phyloP scores from a whole-genome alignment of 2,113 vertebrate genomes.

The Colinus virginianus region DNA sequence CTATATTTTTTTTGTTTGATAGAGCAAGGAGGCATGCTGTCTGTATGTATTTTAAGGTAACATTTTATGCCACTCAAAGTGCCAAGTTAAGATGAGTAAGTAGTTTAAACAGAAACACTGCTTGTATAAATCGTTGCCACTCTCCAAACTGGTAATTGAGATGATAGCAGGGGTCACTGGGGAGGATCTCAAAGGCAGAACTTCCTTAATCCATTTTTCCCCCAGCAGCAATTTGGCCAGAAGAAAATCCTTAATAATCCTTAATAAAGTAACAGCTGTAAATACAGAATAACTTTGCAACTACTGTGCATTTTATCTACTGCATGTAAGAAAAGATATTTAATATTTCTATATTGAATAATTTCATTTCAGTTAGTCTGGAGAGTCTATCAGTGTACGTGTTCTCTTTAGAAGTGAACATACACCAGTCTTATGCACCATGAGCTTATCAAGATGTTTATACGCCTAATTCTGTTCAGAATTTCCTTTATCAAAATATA shows the following conservation, averaged over 20 bases:
- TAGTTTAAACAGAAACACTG: not conserved
- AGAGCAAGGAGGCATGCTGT: not conserved
- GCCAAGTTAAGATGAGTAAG: not conserved
- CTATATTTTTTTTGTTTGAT: not conserved
- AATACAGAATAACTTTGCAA: not conserved
- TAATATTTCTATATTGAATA: not conserved
- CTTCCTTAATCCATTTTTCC: not conserved
- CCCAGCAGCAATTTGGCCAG: not conserved
- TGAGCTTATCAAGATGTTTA: not conserved
- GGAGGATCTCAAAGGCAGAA: not conserved
- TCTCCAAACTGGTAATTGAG: not conserved
- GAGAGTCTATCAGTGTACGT: not conserved
- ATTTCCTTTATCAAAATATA: not conserved
- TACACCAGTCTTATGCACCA: not conserved
- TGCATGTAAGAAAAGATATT: not conserved
- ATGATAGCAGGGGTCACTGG: not conserved
- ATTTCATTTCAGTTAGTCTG: not conserved
- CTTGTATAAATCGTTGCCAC: not conserved
- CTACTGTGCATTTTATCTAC: not conserved
- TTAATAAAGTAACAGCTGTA: not conserved
- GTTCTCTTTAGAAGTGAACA: not conserved
- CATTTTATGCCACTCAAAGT: not conserved
- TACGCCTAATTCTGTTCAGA: not conserved
- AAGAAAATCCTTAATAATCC: not conserved
- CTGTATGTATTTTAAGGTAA: not conserved